Conservation (phyloP, 1,140 invertebrate genomes). For the Venustaconcha ellipsiformis region DNA sequence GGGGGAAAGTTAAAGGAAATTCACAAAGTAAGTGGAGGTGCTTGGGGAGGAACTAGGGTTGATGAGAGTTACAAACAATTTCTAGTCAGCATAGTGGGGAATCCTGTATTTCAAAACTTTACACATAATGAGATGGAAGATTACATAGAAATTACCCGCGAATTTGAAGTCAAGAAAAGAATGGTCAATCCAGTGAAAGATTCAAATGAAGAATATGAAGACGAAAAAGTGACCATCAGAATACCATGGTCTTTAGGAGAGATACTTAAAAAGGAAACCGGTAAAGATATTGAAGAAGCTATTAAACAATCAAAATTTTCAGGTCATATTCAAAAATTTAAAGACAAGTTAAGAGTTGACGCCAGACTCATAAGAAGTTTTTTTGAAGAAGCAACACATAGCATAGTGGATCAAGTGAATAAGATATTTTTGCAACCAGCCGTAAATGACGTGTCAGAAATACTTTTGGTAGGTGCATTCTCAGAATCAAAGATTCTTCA, state of each 20-base stretch:
- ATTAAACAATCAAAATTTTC: neutral
- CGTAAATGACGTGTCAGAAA: neutral
- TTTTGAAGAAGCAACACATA: neutral
- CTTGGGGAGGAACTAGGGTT: neutral
- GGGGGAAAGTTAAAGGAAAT: neutral
- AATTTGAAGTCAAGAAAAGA: slow-evolving; percentile 8
- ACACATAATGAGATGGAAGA: neutral
- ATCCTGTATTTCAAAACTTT: neutral
- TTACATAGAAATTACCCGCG: neutral
- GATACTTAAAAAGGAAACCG: neutral
- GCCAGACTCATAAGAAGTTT: neutral
- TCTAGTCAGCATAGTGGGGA: neutral
- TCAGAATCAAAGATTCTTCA: slow-evolving; percentile 5
- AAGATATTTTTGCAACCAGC: neutral
- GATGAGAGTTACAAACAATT: neutral
- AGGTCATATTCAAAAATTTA: neutral
- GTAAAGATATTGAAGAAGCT: neutral
- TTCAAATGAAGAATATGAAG: no score
- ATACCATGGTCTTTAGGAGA: neutral
- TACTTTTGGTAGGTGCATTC: slow-evolving; percentile 11
- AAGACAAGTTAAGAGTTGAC: neutral
- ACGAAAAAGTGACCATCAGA: neutral
- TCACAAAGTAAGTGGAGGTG: neutral
- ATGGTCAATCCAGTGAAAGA: neutral
- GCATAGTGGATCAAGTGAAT: neutral